Percentiles rank a stretch among this genome's conserved stretches.
These are phyloP conservation scores for Arenicola marina DNA, from an alignment of 2,888 invertebrate species.

Conservation along the genomic window DNA sequence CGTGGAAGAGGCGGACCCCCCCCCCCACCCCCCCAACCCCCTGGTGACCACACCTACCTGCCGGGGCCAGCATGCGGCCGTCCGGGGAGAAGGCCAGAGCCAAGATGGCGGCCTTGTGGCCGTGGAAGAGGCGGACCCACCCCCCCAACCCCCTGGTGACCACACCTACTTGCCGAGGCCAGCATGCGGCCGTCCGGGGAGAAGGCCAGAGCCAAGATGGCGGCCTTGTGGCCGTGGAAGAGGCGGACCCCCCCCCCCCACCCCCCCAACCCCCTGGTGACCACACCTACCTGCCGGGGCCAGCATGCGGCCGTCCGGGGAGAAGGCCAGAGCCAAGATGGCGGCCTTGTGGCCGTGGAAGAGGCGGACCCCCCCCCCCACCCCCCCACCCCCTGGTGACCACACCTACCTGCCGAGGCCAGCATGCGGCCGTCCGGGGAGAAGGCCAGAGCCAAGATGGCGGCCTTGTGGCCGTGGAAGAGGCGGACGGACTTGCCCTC, in stretches of 20 bases:
- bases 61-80: constrained; percentile 82
- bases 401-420: constrained; percentile 80
- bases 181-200: constrained; percentile 83
- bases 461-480: constrained; percentile 72
- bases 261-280: no score
- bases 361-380: no score
- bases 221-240: constrained; percentile 72
- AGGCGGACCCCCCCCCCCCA: no score
- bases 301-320: constrained; percentile 81
- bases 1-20: constrained; percentile 73
- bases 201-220: constrained; percentile 78
- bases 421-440: constrained; percentile 83
- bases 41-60: no score
- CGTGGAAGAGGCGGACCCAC: constrained; percentile 73
- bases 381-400: no score
- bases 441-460: constrained; percentile 78
- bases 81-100: constrained; percentile 82
- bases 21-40: no score
- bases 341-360: constrained; percentile 73
- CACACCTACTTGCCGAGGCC: constrained; percentile 80
- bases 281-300: constrained; percentile 82
- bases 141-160: no score
- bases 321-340: constrained; percentile 79
- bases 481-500: constrained; percentile 82
- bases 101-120: constrained; percentile 76